Evolutionary conservation across 1,140 invertebrate species (phyloP), one percentile per base, ranked within the genome.

Genomic region (Heliconius eleuchia): DNA sequence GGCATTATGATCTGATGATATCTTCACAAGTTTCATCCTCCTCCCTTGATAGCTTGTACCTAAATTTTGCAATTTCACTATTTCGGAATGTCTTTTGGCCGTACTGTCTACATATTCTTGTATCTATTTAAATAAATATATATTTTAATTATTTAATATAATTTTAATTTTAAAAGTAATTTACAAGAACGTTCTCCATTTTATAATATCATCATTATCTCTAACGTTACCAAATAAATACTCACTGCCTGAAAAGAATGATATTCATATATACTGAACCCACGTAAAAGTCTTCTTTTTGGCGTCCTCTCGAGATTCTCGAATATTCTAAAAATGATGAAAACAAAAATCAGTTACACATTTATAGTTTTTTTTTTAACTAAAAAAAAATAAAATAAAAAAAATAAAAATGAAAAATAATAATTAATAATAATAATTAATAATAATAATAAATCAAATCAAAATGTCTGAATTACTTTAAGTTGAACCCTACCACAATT

Each of bases 31-130:
- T 57, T 94, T 92, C 85, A 96, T 94, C 50, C 93, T 86, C 19
- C 96, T 89, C 0, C 95, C 95, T 91, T 96, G 95, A 83, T 91
- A 96, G 73, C 95, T 95, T 42, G 89, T 93, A 3, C 96, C 96
- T 71, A 97, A 89, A 3, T 80, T 86, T 71, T 95, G 86, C 2
- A 96, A 73, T 5, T 84, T 87, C 8, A 95, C 94, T 23, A 95
- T 78, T 18, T 95, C 83, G 3, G 95, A 89, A 80, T 96, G 89
- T 46, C 89, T 87, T n/a, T 80, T 84, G 6, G 92, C 92, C 16
- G 96, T 30, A 6, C 55, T 84, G 0, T 92, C 88, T 73, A 90
- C 39, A 57, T 82, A 89, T 19, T 88, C 87, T 84, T 85, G 81
- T 9, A 94, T 94, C 93, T 94, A 79, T 16, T 23, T n/a, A 2